Conservation (phyloP, 2,888 invertebrate species). For the Drosophila gaucha region DNA sequence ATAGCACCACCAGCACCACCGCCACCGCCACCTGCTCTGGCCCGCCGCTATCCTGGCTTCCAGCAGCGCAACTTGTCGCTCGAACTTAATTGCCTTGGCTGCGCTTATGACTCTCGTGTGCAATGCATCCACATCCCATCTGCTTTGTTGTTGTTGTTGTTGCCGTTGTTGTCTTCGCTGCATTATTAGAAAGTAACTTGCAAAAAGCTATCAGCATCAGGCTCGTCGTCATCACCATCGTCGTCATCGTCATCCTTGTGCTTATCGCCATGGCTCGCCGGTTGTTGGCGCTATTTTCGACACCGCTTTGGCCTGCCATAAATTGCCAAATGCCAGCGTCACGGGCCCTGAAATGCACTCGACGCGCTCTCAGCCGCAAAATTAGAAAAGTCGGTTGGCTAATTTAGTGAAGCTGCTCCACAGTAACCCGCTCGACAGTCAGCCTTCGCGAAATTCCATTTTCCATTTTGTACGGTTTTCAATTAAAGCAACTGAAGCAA, state of each 20-base stretch:
- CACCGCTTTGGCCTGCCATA: constrained; percentile 76
- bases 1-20: constrained; percentile 18
- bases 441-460: constrained; percentile 62
- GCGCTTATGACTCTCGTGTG: constrained; percentile 81
- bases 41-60: constrained; percentile 66
- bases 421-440: constrained; percentile 10
- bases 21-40: constrained; percentile 7
- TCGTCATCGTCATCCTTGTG: constrained; percentile 50
- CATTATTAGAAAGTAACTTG: constrained; percentile 76
- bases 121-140: constrained; percentile 71
- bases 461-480: constrained; percentile 75
- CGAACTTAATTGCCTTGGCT: constrained; percentile 78
- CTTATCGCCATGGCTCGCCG: constrained; percentile 15
- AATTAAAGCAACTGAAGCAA: constrained; percentile 63
- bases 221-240: constrained; percentile 53
- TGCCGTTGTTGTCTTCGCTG: constrained; percentile 40
- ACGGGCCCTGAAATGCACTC: constrained; percentile 72
- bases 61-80: constrained; percentile 79
- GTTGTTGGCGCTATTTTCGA: constrained; percentile 79
- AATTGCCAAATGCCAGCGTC: constrained; percentile 70
- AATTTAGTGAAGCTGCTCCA: constrained; percentile 61
- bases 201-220: constrained; percentile 68
- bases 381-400: constrained; percentile 61
- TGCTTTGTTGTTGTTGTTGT: constrained; percentile 10
- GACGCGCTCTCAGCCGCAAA: constrained; percentile 52